phyloP scores from a whole-genome alignment of 2,888 invertebrate genomes.

The Thymelicus acteon region DNA sequence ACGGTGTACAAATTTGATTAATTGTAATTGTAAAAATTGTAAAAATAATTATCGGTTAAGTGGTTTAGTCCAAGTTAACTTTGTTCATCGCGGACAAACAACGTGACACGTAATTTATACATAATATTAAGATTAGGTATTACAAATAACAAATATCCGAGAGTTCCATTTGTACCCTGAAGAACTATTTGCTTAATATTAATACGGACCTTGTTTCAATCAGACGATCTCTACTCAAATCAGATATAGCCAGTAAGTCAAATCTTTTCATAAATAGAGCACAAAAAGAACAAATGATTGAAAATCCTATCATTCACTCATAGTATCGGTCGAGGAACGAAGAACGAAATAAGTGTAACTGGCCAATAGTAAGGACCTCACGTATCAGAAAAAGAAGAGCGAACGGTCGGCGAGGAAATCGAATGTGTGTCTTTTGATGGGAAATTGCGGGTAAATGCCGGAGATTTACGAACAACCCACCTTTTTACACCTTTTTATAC shows the following conservation, averaged over 20 bases:
- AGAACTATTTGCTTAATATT: no score
- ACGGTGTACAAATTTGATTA: no score
- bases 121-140: no score
- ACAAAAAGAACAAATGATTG: neutral
- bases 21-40: no score
- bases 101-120: no score
- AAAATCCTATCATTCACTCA: constrained; percentile 31
- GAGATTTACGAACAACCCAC: constrained; percentile 38
- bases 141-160: no score
- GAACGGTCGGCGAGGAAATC: constrained; percentile 34
- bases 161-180: no score
- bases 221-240: no score
- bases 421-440: constrained; percentile 45
- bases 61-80: no score
- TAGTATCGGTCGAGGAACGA: constrained; percentile 33
- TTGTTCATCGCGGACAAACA: no score
- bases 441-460: constrained; percentile 53
- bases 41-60: no score
- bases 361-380: constrained; percentile 34
- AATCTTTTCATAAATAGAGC: neutral
- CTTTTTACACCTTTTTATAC: constrained; percentile 15
- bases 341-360: constrained; percentile 37
- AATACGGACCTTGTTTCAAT: no score
- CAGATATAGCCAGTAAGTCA: neutral
- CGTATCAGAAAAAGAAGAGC: constrained; percentile 40